A percentile compares a stretch with the other conserved stretches of the same genome.
These are phyloP conservation scores for Ceratotherium simum DNA, from an alignment of 2,113 vertebrate species.

Conservation along the genomic window DNA sequence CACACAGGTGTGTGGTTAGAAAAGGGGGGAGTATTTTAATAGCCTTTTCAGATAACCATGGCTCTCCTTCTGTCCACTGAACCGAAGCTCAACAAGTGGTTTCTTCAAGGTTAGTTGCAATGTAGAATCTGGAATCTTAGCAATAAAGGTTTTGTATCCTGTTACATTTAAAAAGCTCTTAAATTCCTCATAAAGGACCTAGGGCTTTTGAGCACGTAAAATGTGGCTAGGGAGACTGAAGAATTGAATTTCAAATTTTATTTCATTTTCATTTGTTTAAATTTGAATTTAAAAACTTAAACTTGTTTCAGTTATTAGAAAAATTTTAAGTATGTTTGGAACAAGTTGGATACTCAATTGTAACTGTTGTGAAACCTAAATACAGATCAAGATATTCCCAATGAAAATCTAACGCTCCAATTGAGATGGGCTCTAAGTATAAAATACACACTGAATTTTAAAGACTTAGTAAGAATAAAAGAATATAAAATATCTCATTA, in stretches of 20 bases:
- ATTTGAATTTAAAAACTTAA: not conserved
- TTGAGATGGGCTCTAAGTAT: not conserved
- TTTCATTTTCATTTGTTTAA: not conserved
- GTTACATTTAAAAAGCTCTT: not conserved
- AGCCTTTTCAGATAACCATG: not conserved
- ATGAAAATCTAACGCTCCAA: not conserved
- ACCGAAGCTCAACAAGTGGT: not conserved
- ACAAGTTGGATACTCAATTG: not conserved
- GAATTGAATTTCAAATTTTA: not conserved
- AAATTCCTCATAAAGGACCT: not conserved
- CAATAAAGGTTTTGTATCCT: not conserved
- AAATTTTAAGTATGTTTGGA: not conserved
- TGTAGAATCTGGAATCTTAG: not conserved
- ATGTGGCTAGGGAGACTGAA: not conserved
- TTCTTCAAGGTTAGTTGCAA: not conserved
- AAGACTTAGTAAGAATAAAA: not conserved
- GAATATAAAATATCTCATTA: not conserved
- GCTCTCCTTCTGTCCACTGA: not conserved
- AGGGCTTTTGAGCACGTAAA: not conserved
- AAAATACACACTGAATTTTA: not conserved
- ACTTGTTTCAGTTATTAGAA: not conserved
- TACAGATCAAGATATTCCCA: not conserved
- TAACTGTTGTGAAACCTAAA: not conserved
- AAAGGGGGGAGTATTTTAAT: not conserved
- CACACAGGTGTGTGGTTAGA: not conserved